Percentiles rank a stretch among this genome's conserved stretches.
Evolutionary conservation across 2,113 vertebrate genomes (phyloP).

Genomic region (Barbus barbus): DNA sequence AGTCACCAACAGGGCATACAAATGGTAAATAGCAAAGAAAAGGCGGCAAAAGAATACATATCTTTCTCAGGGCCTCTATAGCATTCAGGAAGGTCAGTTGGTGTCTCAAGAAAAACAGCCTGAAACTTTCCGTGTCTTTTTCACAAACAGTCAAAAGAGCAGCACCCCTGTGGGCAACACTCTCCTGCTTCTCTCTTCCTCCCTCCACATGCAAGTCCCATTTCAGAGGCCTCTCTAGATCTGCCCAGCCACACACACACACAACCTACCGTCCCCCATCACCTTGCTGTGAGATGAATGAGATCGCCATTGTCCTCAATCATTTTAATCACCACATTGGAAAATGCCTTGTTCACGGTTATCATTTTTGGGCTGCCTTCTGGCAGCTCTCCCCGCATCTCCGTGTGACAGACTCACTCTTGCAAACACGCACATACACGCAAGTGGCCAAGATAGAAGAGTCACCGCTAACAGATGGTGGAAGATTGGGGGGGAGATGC

Average conservation of each 20-base stretch:
- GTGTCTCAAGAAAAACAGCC: conserved; percentile 46
- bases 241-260: conserved; percentile 54
- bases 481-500: conserved; percentile 37
- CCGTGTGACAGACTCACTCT: conserved; percentile 52
- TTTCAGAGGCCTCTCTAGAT: conserved; percentile 72
- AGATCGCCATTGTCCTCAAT: conserved; percentile 72
- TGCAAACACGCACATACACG: conserved; percentile 48
- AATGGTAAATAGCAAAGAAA: neutral
- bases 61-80: neutral
- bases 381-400: conserved; percentile 52
- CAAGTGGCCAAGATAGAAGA: conserved; percentile 28
- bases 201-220: conserved; percentile 59
- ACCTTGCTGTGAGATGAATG: conserved; percentile 79
- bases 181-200: conserved; percentile 52
- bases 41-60: neutral
- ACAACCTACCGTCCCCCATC: conserved; percentile 64
- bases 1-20: conserved; percentile 12
- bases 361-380: conserved; percentile 66
- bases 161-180: conserved; percentile 62
- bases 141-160: conserved; percentile 65
- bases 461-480: conserved; percentile 49
- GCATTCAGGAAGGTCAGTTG: conserved; percentile 67
- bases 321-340: conserved; percentile 78
- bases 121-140: conserved; percentile 63
- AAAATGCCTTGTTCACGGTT: conserved; percentile 70